Evolutionary conservation across 1,140 invertebrate species (phyloP).

Genomic region (Amyelois transitella): DNA sequence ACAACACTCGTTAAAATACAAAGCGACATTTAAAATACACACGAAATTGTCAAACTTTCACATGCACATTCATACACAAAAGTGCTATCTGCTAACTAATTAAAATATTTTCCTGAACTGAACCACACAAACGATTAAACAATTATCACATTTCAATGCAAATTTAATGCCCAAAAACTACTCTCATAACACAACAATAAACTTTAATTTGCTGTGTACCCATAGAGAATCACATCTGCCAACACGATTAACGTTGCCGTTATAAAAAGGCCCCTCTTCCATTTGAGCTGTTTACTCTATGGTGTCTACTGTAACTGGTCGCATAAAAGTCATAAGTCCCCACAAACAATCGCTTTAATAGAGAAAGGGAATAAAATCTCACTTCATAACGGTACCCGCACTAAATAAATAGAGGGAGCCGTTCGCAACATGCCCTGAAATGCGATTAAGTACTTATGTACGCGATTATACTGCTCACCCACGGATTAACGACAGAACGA

Average conservation of each 20-base stretch:
- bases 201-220: conserved; percentile 34
- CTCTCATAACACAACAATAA: conserved; percentile 39
- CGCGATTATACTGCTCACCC: conserved; percentile 52
- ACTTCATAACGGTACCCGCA: conserved; percentile 36
- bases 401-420: conserved; percentile 64
- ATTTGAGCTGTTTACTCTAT: conserved; percentile 10
- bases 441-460: conserved; percentile 71
- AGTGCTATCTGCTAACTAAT: background rate
- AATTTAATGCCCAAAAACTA: conserved; percentile 51
- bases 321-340: conserved; percentile 51
- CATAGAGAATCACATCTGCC: conserved; percentile 43
- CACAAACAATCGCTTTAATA: conserved; percentile 62
- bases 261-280: conserved; percentile 22
- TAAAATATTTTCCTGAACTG: conserved; percentile 1
- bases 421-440: conserved; percentile 51
- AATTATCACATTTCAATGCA: conserved; percentile 60
- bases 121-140: conserved; percentile 32
- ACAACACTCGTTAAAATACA: background rate
- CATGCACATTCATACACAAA: background rate
- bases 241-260: conserved; percentile 19
- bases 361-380: conserved; percentile 37
- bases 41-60: background rate
- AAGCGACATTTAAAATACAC: background rate
- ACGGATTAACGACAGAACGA: conserved; percentile 34
- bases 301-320: conserved; percentile 30